Conservation (phyloP, 2,113 vertebrate genomes). For the Coptodon rendalli region DNA sequence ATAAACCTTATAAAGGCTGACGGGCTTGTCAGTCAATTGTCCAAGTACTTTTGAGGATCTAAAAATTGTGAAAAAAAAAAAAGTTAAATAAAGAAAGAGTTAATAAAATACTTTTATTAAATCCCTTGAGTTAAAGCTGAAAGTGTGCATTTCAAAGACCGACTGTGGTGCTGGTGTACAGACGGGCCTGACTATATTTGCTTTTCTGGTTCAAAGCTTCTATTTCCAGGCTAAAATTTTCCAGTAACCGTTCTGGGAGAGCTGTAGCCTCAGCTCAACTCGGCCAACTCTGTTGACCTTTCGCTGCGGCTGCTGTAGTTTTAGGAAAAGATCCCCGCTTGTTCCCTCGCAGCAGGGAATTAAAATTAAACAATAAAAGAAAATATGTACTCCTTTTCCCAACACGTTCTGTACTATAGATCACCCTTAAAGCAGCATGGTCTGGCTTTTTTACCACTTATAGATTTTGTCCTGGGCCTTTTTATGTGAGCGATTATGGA, state of each 20-base stretch:
- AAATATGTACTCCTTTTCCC: fast-evolving
- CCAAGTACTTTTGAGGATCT: neutral
- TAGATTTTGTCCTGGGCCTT: neutral
- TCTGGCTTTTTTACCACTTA: neutral
- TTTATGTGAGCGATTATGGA: neutral
- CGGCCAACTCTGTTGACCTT: neutral
- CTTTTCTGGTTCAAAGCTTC: neutral
- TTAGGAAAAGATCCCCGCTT: neutral
- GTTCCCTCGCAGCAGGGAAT: neutral
- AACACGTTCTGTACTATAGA: neutral
- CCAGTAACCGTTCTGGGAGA: neutral
- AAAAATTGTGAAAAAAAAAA: neutral
- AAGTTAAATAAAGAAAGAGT: neutral
- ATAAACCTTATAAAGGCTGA: neutral
- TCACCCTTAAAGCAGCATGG: neutral
- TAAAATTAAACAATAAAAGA: neutral
- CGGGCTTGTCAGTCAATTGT: neutral
- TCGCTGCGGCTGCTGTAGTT: neutral
- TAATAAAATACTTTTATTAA: neutral
- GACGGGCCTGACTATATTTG: neutral
- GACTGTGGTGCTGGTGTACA: neutral
- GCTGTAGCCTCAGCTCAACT: neutral
- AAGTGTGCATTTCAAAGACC: neutral
- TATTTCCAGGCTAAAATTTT: neutral
- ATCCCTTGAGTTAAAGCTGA: neutral